Base-by-base conservation (phyloP, 1,140 invertebrate species). In the Scaptomyza hsui region DNA sequence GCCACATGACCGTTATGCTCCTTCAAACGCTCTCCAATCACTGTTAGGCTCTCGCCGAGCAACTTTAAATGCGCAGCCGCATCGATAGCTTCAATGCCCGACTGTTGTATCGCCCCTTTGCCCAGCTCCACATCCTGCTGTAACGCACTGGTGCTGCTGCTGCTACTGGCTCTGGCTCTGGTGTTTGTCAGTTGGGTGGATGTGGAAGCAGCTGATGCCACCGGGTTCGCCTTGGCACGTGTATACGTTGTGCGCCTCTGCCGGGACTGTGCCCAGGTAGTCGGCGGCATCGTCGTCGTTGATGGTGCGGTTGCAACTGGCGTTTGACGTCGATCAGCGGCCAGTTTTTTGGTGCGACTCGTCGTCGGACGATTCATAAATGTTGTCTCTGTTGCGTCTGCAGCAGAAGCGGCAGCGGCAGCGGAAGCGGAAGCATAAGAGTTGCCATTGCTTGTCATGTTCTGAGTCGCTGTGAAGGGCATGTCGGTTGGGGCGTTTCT, bases 1-100 rank as follows among this genome's bases (percentile, higher is more conserved):
- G 97, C 97, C 52, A 98, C 98, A 92, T 98, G 96, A 16, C 97
- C 97, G 94, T 98, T 97, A 85, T 98, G 97, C 89, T 98, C 97
- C 90, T 97, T 97, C 0, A 99, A 93, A 29, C 97, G 92, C 91
- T 97, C 96, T 0, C 98, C 98, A 81, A 99, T 98, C 75, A 97
- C 97, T 18, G 95, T 96, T 4, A 99, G 93, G 82, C 97, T 98
- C 90, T 99, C 98, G 0, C 98, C 98, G 1, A 99, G 92, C 19
- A 99, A 93, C 61, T 97, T 97, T 1, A 99, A 93, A 92, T 99
- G 97, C 0, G 98, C 97, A 3, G 97, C 97, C 16, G 97, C 96
- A 92, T 99, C 97, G 2, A 98, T 94, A 0, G 97, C 96, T 39
- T 96, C 95, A 10, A 96, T 97, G 42, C 95, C 96, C 37, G 95